Conservation (phyloP, 1,140 invertebrate species). For the Samia ricini region DNA sequence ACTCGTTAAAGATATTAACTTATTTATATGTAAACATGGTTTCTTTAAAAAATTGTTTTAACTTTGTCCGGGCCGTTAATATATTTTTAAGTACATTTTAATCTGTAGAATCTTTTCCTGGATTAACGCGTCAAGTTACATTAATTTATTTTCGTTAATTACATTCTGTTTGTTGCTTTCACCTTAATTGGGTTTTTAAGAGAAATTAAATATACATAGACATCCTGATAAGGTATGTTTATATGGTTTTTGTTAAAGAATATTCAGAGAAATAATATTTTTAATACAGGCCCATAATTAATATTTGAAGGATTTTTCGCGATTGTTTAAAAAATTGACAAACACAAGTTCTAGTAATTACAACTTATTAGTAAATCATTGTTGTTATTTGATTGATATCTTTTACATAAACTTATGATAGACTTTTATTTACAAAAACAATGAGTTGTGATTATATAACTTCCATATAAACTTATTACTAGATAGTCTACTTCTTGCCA, state of each 20-base stretch:
- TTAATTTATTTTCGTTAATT: conserved; percentile 9
- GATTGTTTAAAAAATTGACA: too few relatives aligned
- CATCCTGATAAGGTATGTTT: neutral
- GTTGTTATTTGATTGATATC: too few relatives aligned
- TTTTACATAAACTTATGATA: too few relatives aligned
- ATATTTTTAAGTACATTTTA: conserved; percentile 8
- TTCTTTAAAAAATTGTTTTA: neutral
- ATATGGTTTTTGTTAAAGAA: neutral
- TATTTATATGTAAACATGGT: neutral
- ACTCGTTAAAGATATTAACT: neutral
- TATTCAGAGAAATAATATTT: too few relatives aligned
- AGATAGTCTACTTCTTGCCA: too few relatives aligned
- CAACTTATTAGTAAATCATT: too few relatives aligned
- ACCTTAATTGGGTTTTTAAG: neutral
- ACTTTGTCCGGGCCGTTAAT: neutral
- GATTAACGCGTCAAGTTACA: conserved; percentile 3
- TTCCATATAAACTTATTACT: too few relatives aligned
- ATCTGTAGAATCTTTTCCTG: conserved; percentile 1
- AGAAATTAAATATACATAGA: neutral
- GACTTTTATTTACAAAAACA: too few relatives aligned
- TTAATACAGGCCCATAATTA: too few relatives aligned
- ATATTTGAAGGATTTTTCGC: too few relatives aligned
- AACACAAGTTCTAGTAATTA: too few relatives aligned
- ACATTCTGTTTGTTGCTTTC: conserved; percentile 4
- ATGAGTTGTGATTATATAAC: too few relatives aligned